These are phyloP conservation scores for Galeruca laticollis DNA, from an alignment of 2,888 invertebrate genomes.

Conservation along the genomic window DNA sequence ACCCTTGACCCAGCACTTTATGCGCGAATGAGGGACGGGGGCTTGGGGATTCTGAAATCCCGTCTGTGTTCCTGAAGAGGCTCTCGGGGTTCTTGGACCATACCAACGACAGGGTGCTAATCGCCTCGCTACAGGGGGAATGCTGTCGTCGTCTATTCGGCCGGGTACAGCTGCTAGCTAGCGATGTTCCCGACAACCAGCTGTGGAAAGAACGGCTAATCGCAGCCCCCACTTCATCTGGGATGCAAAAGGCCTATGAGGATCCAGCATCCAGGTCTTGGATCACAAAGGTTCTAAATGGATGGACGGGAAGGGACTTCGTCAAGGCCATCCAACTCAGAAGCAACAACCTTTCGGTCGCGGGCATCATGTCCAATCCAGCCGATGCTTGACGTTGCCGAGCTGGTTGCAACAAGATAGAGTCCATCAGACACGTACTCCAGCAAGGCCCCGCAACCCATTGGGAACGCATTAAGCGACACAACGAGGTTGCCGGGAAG, in stretches of 20 bases:
- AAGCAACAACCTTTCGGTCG: constrained; percentile 36
- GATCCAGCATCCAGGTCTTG: constrained; percentile 25
- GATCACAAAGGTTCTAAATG: constrained; percentile 22
- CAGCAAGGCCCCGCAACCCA: constrained; percentile 42
- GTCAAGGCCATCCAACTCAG: constrained; percentile 37
- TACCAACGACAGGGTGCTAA: constrained; percentile 31
- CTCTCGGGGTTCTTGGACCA: constrained; percentile 24
- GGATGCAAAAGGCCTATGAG: neutral
- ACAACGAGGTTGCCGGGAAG: constrained; percentile 32
- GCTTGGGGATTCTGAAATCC: constrained; percentile 52
- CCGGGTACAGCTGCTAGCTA: constrained; percentile 15
- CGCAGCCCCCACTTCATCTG: neutral
- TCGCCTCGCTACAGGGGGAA: constrained; percentile 32
- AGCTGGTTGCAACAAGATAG: constrained; percentile 26
- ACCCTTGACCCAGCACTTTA: constrained; percentile 56
- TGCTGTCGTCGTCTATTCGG: neutral
- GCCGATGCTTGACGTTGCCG: neutral
- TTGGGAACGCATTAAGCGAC: constrained; percentile 29
- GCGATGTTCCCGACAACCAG: constrained; percentile 5
- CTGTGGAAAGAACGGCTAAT: constrained; percentile 16
- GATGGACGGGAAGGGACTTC: constrained; percentile 36
- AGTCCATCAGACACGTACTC: constrained; percentile 37
- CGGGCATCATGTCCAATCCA: constrained; percentile 34
- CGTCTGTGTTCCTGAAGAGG: constrained; percentile 25
- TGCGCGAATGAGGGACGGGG: constrained; percentile 50